Conservation (phyloP, 2,797 vertebrate species). For the Margarornis squamiger region DNA sequence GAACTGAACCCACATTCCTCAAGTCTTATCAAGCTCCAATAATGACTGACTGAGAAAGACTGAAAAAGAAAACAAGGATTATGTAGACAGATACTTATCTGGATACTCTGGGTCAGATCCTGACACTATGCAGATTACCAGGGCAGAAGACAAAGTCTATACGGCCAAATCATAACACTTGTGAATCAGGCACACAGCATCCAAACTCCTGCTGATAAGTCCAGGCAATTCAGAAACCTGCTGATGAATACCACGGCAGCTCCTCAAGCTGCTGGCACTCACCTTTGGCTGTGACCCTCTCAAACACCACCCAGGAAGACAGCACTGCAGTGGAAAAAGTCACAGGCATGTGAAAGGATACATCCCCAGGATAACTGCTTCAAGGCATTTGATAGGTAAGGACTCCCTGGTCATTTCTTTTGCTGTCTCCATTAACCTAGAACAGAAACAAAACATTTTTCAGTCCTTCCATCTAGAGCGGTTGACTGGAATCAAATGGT, state of each 20-base stretch:
- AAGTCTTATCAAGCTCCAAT: not conserved
- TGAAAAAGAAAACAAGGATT: not conserved
- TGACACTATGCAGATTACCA: not conserved
- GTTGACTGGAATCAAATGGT: not conserved
- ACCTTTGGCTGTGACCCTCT: not conserved
- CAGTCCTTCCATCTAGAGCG: not conserved
- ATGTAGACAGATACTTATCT: not conserved
- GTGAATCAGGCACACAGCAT: not conserved
- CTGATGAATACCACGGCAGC: not conserved
- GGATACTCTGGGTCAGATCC: not conserved
- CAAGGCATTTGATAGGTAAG: constrained; percentile 97
- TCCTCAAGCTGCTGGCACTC: not conserved
- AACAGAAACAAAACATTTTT: constrained; percentile 18
- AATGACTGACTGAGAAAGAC: not conserved
- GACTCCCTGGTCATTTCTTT: constrained; percentile 97
- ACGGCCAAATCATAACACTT: not conserved
- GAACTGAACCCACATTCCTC: not conserved
- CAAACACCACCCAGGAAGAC: not conserved
- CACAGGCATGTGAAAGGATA: constrained; percentile 83
- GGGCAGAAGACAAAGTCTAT: not conserved
- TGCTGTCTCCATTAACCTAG: constrained; percentile 95
- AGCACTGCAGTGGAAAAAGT: not conserved
- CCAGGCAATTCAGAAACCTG: not conserved
- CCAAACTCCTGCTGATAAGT: not conserved
- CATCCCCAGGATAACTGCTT: constrained; percentile 97